A percentile compares a stretch with the other conserved stretches of the same genome.
Conservation (phyloP, 2,797 vertebrate species). For the Craterocephalus amniculus region DNA sequence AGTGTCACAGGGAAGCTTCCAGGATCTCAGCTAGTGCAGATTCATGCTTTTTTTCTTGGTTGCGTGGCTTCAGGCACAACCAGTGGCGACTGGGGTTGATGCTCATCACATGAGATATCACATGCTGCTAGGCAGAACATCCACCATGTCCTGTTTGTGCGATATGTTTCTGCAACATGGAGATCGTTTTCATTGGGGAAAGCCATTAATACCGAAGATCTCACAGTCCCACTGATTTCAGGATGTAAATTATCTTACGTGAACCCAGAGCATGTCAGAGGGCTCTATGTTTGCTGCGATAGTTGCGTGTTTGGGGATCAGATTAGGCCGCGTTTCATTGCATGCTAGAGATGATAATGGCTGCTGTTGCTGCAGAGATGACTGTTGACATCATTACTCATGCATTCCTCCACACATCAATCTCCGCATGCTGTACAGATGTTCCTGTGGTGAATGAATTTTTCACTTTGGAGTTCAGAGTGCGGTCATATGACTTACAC, state of each 20-base stretch:
- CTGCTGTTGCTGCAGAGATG: constrained; percentile 76
- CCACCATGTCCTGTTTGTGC: constrained; percentile 60
- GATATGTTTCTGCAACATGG: constrained; percentile 58
- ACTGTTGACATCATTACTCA: constrained; percentile 87
- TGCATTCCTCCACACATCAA: constrained; percentile 82
- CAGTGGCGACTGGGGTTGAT: constrained; percentile 63
- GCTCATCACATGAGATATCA: constrained; percentile 78
- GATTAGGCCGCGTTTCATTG: constrained; percentile 76
- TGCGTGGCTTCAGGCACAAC: constrained; percentile 57
- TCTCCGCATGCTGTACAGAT: constrained; percentile 78
- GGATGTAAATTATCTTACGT: constrained; percentile 60
- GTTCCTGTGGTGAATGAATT: constrained; percentile 85
- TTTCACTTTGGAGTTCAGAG: constrained; percentile 85
- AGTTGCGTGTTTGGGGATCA: constrained; percentile 74
- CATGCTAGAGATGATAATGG: constrained; percentile 81
- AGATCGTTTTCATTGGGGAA: constrained; percentile 62
- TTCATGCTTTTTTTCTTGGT: constrained; percentile 60
- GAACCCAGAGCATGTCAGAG: constrained; percentile 44
- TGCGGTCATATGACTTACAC: constrained; percentile 78
- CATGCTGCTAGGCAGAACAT: constrained; percentile 77
- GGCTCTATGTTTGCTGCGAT: constrained; percentile 43
- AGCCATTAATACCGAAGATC: constrained; percentile 68
- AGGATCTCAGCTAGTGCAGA: constrained; percentile 50
- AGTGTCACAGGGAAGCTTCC: constrained; percentile 46
- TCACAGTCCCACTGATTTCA: constrained; percentile 63